Percentiles rank a stretch among this genome's conserved stretches.
Evolutionary conservation across 2,888 invertebrate genomes (phyloP).

Genomic region (Neelides folsomi): DNA sequence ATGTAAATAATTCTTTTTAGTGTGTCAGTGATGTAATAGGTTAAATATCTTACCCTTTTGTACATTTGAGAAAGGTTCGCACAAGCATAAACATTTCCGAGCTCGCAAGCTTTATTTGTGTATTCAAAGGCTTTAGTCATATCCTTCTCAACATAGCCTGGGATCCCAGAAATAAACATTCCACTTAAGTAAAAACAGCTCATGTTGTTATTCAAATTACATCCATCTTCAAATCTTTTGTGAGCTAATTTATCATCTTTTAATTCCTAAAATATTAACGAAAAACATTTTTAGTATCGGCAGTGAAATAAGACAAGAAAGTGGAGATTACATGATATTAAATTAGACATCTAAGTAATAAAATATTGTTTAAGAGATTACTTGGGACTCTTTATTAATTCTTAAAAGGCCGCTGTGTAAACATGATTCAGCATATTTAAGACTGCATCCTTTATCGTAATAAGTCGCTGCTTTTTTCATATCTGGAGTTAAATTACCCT

Average conservation of each 20-base stretch:
- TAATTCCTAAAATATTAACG: constrained; percentile 11
- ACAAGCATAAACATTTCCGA: constrained; percentile 75
- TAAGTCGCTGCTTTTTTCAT: constrained; percentile 53
- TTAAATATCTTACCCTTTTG: constrained; percentile 41
- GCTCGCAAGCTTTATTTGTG: constrained; percentile 65
- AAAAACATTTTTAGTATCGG: background rate
- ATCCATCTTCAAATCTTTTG: constrained; percentile 44
- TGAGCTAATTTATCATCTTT: constrained; percentile 38
- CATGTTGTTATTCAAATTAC: constrained; percentile 46
- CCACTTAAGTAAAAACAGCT: constrained; percentile 71
- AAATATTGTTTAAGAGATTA: no score
- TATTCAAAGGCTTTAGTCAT: constrained; percentile 64
- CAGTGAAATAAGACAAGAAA: no score
- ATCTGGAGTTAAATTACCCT: constrained; percentile 47
- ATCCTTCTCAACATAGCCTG: constrained; percentile 47
- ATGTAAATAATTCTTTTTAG: no score
- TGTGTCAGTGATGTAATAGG: no score
- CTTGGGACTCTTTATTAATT: constrained; percentile 35
- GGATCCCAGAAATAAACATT: constrained; percentile 61
- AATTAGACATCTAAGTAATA: no score
- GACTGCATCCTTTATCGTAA: constrained; percentile 64
- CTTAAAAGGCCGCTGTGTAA: constrained; percentile 59
- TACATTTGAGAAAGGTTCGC: constrained; percentile 81
- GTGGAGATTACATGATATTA: no score
- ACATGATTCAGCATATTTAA: constrained; percentile 57